phyloP scores from a whole-genome alignment of 2,888 invertebrate species.

The Conchocele bisecta region DNA sequence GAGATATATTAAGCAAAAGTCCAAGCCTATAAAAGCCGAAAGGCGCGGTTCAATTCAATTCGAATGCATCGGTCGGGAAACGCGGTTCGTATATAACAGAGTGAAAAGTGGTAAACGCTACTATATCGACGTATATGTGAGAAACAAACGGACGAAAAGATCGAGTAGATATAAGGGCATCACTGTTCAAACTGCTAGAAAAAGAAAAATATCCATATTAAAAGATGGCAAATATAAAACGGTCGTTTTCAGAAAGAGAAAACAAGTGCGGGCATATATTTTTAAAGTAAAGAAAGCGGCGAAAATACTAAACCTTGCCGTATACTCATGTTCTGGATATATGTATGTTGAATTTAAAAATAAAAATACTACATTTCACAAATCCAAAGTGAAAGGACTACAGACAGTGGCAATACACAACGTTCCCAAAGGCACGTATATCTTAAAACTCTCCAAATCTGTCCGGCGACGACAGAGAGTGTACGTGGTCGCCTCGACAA shows the following conservation, averaged over 20 bases:
- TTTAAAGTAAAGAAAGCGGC: slow-evolving; percentile 58
- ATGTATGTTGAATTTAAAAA: slow-evolving; percentile 62
- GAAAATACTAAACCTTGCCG: slow-evolving; percentile 55
- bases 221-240: slow-evolving; percentile 70
- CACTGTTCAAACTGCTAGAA: slow-evolving; percentile 63
- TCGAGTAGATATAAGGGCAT: slow-evolving; percentile 84
- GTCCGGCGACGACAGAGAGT: slow-evolving; percentile 58
- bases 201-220: slow-evolving; percentile 54
- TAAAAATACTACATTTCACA: slow-evolving; percentile 57
- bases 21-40: slow-evolving; percentile 64
- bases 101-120: slow-evolving; percentile 84
- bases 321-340: slow-evolving; percentile 66
- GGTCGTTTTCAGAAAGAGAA: slow-evolving; percentile 59
- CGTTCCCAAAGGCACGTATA: slow-evolving; percentile 65
- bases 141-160: slow-evolving; percentile 84
- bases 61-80: slow-evolving; percentile 84
- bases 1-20: slow-evolving; percentile 53
- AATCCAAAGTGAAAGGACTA: slow-evolving; percentile 61
- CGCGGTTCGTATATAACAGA: slow-evolving; percentile 84
- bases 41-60: slow-evolving; percentile 78
- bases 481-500: slow-evolving; percentile 61
- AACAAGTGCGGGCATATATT: slow-evolving; percentile 43
- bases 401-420: slow-evolving; percentile 61
- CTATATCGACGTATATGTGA: slow-evolving; percentile 85
- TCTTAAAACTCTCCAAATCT: slow-evolving; percentile 60